Evolutionary conservation across 1,140 invertebrate species (phyloP), one percentile per base, ranked within the genome.

Genomic region (Monochamus saltuarius): DNA sequence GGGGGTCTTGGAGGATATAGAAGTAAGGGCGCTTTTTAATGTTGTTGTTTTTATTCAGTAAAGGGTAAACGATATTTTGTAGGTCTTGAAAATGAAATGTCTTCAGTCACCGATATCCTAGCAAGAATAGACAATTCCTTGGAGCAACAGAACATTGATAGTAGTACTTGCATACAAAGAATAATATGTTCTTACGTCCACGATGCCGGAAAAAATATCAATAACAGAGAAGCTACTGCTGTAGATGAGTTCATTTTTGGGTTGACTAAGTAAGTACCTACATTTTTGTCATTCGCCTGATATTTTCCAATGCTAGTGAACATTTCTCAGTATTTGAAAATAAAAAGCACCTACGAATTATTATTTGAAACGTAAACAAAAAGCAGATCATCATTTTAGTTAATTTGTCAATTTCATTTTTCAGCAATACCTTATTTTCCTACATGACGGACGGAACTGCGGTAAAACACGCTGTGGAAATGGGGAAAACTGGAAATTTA

Each of bases 161-260:
- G 89, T 0, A 85, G 85, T 1, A 86, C 85, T 7, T 92, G 90
- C 68, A 84, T 89, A 80, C 89, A 91, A 75, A 82, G 89, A 40
- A 82, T 89, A 4, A 82, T 89, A 10, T 92, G 90, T 62, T 85
- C 85, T 1, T 90, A 90, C 68, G 82, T 90, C 2, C 84, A 88
- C 59, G 81, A 86, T 16, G 86, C 88, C 0, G 82, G 82, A 37
- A 82, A 84, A 47, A 85, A 85, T 53, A 79, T 84, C 64, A 74
- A 83, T 43, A 75, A 80, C 8, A 85, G 85, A 0, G 82, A 84
- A 50, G 80, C 83, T 0, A 85, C 84, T 2, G 83, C 85, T 8
- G 78, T 89, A 22, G 87, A 90, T 68, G 81, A 82, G 54, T 76
- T 89, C 53, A 76, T 91, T 29, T 80, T 86, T 42, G 78, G 82